Percentiles rank a stretch among this genome's conserved stretches.
Evolutionary conservation across 2,888 invertebrate species (phyloP).

Genomic region (Drosophila peninsularis): DNA sequence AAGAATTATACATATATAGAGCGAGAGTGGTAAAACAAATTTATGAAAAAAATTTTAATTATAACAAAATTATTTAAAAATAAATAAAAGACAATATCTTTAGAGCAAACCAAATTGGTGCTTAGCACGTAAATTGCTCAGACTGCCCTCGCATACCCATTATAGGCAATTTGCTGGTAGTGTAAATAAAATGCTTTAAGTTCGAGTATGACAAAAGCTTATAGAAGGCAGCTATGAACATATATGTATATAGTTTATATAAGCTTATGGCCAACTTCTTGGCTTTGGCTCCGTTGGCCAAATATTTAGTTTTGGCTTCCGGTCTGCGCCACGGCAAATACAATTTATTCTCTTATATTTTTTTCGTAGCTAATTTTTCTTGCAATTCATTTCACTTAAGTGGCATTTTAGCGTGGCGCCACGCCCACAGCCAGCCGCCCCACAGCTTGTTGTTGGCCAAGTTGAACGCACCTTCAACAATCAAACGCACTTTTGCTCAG

Average conservation of each 20-base stretch:
- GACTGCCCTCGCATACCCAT: neutral
- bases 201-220: neutral
- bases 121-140: too few relatives aligned
- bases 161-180: neutral
- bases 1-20: neutral
- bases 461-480: constrained; percentile 50
- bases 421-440: constrained; percentile 40
- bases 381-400: constrained; percentile 73
- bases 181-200: neutral
- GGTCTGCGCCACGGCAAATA: neutral
- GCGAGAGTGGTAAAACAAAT: neutral
- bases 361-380: constrained; percentile 30
- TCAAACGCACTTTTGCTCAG: constrained; percentile 50
- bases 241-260: neutral
- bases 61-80: too few relatives aligned
- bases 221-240: neutral
- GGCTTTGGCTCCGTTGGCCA: constrained; percentile 4
- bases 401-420: constrained; percentile 56
- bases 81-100: too few relatives aligned
- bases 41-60: too few relatives aligned
- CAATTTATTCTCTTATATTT: constrained; percentile 7
- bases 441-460: constrained; percentile 30
- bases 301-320: constrained; percentile 31
- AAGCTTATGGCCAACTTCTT: neutral
- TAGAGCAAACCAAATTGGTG: too few relatives aligned